Evolutionary conservation across 2,888 invertebrate genomes (phyloP).

Genomic region (Ramazzottius varieornatus): DNA sequence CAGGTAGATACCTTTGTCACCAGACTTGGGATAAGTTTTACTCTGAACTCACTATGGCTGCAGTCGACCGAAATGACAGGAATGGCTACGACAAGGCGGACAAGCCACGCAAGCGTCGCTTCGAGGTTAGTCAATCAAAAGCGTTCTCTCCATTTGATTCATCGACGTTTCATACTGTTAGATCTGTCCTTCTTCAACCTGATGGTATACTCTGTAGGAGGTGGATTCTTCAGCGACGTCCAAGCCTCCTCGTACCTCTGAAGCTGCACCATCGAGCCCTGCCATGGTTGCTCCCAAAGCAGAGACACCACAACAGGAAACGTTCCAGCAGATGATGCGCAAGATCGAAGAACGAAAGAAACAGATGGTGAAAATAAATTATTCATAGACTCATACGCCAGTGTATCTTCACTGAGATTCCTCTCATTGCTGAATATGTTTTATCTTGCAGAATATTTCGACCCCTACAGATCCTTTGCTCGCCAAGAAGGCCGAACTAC

Average conservation of each 20-base stretch:
- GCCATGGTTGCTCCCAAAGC: too few relatives aligned
- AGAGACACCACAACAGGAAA: too few relatives aligned
- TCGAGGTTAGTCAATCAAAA: not conserved
- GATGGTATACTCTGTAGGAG: too few relatives aligned
- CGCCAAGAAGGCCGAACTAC: not conserved
- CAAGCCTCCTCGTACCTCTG: too few relatives aligned
- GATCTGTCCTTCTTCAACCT: too few relatives aligned
- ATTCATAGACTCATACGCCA: not conserved
- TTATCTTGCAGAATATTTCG: not conserved
- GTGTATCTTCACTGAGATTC: not conserved
- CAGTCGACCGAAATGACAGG: not conserved
- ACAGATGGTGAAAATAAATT: not conserved
- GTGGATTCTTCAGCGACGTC: too few relatives aligned
- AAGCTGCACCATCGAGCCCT: too few relatives aligned
- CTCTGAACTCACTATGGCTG: not conserved
- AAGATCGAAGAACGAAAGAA: not conserved
- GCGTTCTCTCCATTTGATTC: too few relatives aligned
- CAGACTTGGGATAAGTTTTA: not conserved
- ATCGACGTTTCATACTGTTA: too few relatives aligned
- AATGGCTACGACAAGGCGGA: not conserved
- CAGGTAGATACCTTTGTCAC: too few relatives aligned
- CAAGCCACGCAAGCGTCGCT: conserved; percentile 1
- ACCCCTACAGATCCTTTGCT: not conserved
- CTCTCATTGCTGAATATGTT: not conserved
- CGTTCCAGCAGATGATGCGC: not conserved